Evolutionary conservation across 2,888 invertebrate species (phyloP), one percentile per base, ranked within the genome.

Genomic region (Apantesis nais): DNA sequence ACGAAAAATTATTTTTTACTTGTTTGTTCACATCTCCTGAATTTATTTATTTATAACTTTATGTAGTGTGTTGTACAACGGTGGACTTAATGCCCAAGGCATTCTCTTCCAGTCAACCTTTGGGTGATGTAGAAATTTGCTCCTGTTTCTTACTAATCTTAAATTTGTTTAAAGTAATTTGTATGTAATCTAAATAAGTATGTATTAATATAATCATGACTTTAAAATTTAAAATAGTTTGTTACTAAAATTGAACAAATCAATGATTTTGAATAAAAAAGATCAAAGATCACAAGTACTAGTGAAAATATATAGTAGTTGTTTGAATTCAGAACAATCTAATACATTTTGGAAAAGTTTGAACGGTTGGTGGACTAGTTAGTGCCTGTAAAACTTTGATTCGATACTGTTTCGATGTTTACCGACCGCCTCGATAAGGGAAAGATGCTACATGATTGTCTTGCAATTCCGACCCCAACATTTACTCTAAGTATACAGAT

Each of bases 401-500:
- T 76, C 66, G 68, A 75, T 70, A 77, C 78, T 72, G 71, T 72
- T 63, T 66, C 72, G 70, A 67, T 73, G 81, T 52, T 64, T 60
- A 16, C 61, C 58, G 31, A 8, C 66, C 25, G 25, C 58, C 55
- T 66, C 37, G 4, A 34, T 37, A 58, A 11, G 44, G 29, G 72
- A 69, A n/a, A n/a, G 71, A 74, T 69, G 48, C 67, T 67, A 70
- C 48, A 68, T 71, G 67, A 34, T 60, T 74, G 68, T 77, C 71
- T 69, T 70, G 65, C 70, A 39, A 66, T 61, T 70, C 70, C 60
- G 76, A 74, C 85, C 85, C 84, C 85, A 86, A 85, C 87, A 88
- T 86, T 86, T 82, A 85, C 81, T 89, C 86, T 85, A 85, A 85
- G n/a, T 86, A 89, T 88, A 85, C 83, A 86, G 83, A 89, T 88